Percentiles rank a stretch among this genome's conserved stretches.
Evolutionary conservation across 2,888 invertebrate genomes (phyloP).

Genomic region (Drosophila nr. perissopoda): DNA sequence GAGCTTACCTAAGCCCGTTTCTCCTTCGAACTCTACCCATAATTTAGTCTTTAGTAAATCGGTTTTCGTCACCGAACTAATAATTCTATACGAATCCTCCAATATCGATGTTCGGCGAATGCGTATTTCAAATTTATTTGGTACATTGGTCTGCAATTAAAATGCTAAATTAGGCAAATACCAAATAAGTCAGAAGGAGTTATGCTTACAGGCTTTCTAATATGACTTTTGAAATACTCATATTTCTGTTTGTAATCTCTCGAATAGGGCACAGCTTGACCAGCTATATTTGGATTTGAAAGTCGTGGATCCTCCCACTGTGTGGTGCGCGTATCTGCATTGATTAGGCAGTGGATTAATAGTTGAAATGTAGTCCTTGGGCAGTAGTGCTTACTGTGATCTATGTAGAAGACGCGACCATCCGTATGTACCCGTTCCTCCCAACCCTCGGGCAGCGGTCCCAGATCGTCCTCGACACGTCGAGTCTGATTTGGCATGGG

Average conservation of each 20-base stretch:
- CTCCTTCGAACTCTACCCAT: conserved; percentile 99
- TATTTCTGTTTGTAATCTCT: conserved; percentile 99
- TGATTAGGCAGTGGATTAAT: conserved; percentile 40
- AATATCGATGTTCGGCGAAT: conserved; percentile 95
- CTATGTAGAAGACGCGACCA: conserved; percentile 98
- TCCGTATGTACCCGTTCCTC: conserved; percentile 98
- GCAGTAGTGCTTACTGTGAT: conserved; percentile 92
- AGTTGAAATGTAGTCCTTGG: too few species aligned
- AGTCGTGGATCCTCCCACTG: conserved; percentile 99
- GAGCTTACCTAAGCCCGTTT: conserved; percentile 91
- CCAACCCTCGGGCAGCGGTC: conserved; percentile 98
- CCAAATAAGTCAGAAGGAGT: background rate
- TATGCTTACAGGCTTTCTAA: conserved; percentile 94
- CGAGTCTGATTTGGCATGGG: conserved; percentile 91
- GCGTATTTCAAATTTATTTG: conserved; percentile 99
- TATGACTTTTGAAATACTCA: conserved; percentile 98
- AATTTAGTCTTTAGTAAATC: conserved; percentile 98
- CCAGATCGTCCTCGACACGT: conserved; percentile 92
- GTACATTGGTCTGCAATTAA: conserved; percentile 93
- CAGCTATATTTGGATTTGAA: conserved; percentile 98
- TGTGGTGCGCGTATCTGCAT: conserved; percentile 95
- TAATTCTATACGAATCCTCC: conserved; percentile 98
- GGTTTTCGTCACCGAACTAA: conserved; percentile 94
- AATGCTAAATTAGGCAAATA: background rate
- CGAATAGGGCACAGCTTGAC: conserved; percentile 99